phyloP scores from a whole-genome alignment of 2,888 invertebrate genomes.

The Bhutanitis thaidina region DNA sequence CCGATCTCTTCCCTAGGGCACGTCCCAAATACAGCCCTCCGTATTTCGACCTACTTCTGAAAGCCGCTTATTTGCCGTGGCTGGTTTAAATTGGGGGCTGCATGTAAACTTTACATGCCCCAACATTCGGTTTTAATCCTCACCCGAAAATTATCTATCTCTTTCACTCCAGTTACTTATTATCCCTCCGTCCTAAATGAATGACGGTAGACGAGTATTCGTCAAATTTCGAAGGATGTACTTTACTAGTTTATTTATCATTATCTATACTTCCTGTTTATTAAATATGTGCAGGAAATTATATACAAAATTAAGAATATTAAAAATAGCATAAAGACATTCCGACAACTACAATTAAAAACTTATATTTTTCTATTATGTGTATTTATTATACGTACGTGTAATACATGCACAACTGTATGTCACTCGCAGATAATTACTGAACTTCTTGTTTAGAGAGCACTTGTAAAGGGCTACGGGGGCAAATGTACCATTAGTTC shows the following conservation, averaged over 20 bases:
- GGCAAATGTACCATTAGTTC: constrained; percentile 12
- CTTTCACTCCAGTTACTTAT: constrained; percentile 29
- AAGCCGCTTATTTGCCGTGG: constrained; percentile 65
- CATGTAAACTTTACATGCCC: constrained; percentile 62
- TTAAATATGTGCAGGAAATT: too few relatives aligned
- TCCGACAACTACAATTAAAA: too few relatives aligned
- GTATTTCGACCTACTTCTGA: constrained; percentile 69
- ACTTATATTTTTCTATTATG: too few relatives aligned
- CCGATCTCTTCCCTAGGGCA: constrained; percentile 50
- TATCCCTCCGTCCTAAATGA: constrained; percentile 19
- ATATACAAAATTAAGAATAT: too few relatives aligned
- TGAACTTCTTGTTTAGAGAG: constrained; percentile 14
- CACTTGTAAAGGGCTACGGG: constrained; percentile 2
- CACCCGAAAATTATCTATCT: constrained; percentile 35
- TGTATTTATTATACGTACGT: too few relatives aligned
- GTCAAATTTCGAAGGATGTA: constrained; percentile 2
- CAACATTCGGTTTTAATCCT: constrained; percentile 31
- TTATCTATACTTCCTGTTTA: too few relatives aligned
- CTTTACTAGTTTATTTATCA: not conserved
- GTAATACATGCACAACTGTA: not conserved
- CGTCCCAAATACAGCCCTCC: constrained; percentile 72
- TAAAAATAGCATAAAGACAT: too few relatives aligned
- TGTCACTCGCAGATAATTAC: constrained; percentile 6
- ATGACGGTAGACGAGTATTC: constrained; percentile 7
- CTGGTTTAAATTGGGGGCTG: constrained; percentile 69